phyloP scores from a whole-genome alignment of 2,113 vertebrate genomes.

The Paracanthobrama guichenoti region DNA sequence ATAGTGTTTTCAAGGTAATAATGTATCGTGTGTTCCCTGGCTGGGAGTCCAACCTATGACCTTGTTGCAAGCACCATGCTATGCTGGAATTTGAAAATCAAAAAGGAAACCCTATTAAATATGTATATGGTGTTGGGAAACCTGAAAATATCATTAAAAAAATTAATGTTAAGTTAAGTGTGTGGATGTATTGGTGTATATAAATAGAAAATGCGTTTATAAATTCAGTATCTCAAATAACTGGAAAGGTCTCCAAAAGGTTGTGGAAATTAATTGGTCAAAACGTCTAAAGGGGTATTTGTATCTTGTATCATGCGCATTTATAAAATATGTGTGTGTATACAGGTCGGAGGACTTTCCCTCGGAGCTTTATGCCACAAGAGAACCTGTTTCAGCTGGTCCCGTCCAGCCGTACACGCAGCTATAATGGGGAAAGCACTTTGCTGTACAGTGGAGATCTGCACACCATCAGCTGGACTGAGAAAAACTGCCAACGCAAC shows the following conservation, averaged over 20 bases:
- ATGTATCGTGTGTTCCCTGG: neutral
- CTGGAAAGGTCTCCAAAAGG: neutral
- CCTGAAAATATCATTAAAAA: neutral
- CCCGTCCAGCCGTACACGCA: constrained; percentile 85
- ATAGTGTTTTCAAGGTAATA: constrained; percentile 4
- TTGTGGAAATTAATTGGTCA: neutral
- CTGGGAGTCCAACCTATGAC: neutral
- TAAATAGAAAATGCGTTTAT: neutral
- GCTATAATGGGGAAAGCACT: constrained; percentile 82
- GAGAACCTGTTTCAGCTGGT: constrained; percentile 88
- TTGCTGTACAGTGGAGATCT: constrained; percentile 79
- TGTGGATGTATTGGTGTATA: neutral
- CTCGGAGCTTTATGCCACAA: constrained; percentile 87
- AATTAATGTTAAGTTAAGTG: too few species aligned
- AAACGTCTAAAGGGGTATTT: neutral
- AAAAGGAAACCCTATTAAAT: neutral
- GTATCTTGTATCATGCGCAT: neutral
- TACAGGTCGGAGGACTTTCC: constrained; percentile 87
- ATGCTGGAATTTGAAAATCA: neutral
- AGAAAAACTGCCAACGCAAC: constrained; percentile 71
- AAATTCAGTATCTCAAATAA: neutral
- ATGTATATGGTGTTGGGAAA: neutral
- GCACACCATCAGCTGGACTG: constrained; percentile 73
- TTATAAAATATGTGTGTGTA: neutral
- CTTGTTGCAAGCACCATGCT: neutral